Evolutionary conservation across 1,140 invertebrate genomes (phyloP).

Genomic region (Brachionus rotundiformis): DNA sequence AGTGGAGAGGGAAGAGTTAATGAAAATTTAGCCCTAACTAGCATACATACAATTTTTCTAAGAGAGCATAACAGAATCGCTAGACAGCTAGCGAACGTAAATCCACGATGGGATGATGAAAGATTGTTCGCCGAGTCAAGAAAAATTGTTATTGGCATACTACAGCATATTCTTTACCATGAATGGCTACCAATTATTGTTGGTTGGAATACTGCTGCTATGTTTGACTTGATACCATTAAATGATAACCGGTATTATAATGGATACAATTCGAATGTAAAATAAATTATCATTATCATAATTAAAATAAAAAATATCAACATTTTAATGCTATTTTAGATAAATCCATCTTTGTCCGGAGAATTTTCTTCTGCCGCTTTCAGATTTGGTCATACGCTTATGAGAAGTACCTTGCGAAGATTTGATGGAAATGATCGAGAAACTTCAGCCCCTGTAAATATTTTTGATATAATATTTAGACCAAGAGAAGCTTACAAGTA

Average conservation of each 20-base stretch:
- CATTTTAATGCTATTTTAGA: conserved; percentile 20
- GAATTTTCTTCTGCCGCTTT: conserved; percentile 71
- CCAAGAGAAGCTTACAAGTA: conserved; percentile 47
- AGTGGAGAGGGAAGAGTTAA: conserved; percentile 47
- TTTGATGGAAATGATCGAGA: conserved; percentile 37
- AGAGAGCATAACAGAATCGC: conserved; percentile 57
- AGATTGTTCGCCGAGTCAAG: conserved; percentile 72
- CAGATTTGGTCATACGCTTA: conserved; percentile 71
- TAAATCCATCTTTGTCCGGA: conserved; percentile 70
- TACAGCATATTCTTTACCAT: conserved; percentile 90
- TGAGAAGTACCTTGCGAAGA: conserved; percentile 57
- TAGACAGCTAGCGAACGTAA: conserved; percentile 45
- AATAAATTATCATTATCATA: no score
- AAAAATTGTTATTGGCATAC: conserved; percentile 81
- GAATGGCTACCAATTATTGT: conserved; percentile 89
- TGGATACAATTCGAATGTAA: conserved; percentile 37
- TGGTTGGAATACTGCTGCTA: conserved; percentile 65
- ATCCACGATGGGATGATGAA: conserved; percentile 55
- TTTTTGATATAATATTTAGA: conserved; percentile 45
- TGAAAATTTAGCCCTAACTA: conserved; percentile 40
- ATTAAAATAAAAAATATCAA: background rate
- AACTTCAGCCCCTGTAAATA: background rate
- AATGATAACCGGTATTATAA: background rate
- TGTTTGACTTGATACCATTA: conserved; percentile 47
- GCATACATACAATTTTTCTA: conserved; percentile 74